Conservation (phyloP, 2,113 vertebrate species). For the Petromus typicus region DNA sequence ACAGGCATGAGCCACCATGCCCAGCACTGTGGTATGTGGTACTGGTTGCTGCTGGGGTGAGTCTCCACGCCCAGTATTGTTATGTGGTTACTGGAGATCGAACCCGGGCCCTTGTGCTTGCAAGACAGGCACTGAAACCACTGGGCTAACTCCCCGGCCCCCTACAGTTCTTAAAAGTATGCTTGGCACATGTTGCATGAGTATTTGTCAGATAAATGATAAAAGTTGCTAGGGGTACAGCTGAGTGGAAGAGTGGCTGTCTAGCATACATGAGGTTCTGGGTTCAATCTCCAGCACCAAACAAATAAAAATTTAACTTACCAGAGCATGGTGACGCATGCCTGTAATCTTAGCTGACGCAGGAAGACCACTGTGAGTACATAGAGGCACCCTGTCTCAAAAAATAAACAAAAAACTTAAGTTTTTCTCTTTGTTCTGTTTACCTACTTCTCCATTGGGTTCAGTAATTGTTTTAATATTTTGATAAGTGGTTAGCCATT, state of each 20-base stretch:
- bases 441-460: neutral
- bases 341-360: neutral
- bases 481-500: constrained; percentile 50
- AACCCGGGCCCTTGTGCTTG: too few species aligned
- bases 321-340: neutral
- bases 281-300: neutral
- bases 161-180: constrained; percentile 48
- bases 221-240: neutral
- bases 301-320: neutral
- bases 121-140: too few species aligned
- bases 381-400: neutral
- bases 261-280: neutral
- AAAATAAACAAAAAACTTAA: neutral
- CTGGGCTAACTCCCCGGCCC: too few species aligned
- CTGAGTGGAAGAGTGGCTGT: neutral
- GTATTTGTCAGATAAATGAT: constrained; percentile 40
- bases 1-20: too few species aligned
- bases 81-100: too few species aligned
- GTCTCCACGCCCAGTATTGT: too few species aligned
- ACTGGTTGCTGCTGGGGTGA: too few species aligned
- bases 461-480: constrained; percentile 56
- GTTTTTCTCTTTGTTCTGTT: constrained; percentile 30
- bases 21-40: too few species aligned
- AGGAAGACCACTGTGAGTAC: neutral
- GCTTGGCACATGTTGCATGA: constrained; percentile 28